Percentiles rank a stretch among this genome's conserved stretches.
phyloP scores from a whole-genome alignment of 2,888 invertebrate species.

The Mechanitis messenoides region DNA sequence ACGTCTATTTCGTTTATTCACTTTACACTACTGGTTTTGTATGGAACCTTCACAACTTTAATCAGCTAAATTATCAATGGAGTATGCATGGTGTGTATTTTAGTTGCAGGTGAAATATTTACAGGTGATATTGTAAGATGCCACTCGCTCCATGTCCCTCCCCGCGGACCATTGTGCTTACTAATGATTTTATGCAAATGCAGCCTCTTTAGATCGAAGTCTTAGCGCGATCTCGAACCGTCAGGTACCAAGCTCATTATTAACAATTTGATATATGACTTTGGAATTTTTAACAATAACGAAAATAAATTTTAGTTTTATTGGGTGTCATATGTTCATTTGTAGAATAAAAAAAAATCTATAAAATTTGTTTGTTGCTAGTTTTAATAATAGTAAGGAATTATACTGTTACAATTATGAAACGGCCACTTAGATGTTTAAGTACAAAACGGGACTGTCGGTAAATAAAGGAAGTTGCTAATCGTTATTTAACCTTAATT shows the following conservation, averaged over 20 bases:
- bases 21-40: constrained; percentile 42
- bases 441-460: constrained; percentile 33
- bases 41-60: neutral
- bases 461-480: constrained; percentile 59
- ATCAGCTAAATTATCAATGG: constrained; percentile 37
- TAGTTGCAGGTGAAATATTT: constrained; percentile 44
- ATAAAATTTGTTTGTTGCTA: constrained; percentile 12
- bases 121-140: constrained; percentile 63
- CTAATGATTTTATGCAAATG: constrained; percentile 78
- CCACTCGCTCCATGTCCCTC: constrained; percentile 70
- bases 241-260: constrained; percentile 76
- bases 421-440: constrained; percentile 12
- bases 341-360: constrained; percentile 6
- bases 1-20: constrained; percentile 27
- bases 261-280: constrained; percentile 75
- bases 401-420: neutral
- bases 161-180: constrained; percentile 75
- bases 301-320: constrained; percentile 58
- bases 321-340: constrained; percentile 38
- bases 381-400: neutral
- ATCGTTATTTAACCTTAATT: constrained; percentile 72
- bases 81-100: constrained; percentile 15
- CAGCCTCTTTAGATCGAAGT: constrained; percentile 76
- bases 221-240: constrained; percentile 75
- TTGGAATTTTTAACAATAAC: constrained; percentile 61